Base-by-base conservation (phyloP, 2,888 invertebrate genomes). In the Eulithis prunata region DNA sequence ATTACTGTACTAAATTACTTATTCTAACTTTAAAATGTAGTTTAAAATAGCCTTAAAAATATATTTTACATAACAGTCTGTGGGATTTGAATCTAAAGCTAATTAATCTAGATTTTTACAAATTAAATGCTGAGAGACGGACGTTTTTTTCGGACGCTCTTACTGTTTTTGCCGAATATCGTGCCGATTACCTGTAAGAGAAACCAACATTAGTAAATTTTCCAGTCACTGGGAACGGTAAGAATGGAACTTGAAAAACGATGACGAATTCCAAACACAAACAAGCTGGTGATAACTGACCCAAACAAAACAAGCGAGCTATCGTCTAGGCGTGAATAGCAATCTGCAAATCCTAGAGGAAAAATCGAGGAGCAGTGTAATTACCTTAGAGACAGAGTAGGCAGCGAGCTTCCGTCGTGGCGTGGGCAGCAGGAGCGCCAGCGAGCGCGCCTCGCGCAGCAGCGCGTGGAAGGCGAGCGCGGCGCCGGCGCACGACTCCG, bases 401-500 rank as follows among this genome's bases (percentile, higher is more conserved):
- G 96, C 96, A 32, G 96, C 96, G 36, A 96, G 92, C 78, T 96
- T 96, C 74, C 96, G 91, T 59, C 96, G 90, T n/a, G 96, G 96
- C 57, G 96, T 94, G 4, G 93, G 93, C 71, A 96, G 85, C 51
- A 96, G 83, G 41, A 96, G 87, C 71, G 96, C 96, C 0, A 96
- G 94, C 36, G 96, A 95, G 62, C 96, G 93, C 21, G 96, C 96
- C 85, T 96, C 96, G 47, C 96, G 89, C 56, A 96, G 89, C 63
- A 96, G 88, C 38, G 96, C 96, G 82, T 96, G 96, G 89, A 97
- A 97, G 55, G 97, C 97, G 62, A 97, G 91, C 45, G 96, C 96
- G 0, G 97, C 96, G 68, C 97, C 97, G 0, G 96, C 96, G 77
- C 95, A 95, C 78, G 96, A 96, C 86, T 97, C 97, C 45, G 97